phyloP scores from a whole-genome alignment of 2,113 vertebrate genomes.

The Progne subis region DNA sequence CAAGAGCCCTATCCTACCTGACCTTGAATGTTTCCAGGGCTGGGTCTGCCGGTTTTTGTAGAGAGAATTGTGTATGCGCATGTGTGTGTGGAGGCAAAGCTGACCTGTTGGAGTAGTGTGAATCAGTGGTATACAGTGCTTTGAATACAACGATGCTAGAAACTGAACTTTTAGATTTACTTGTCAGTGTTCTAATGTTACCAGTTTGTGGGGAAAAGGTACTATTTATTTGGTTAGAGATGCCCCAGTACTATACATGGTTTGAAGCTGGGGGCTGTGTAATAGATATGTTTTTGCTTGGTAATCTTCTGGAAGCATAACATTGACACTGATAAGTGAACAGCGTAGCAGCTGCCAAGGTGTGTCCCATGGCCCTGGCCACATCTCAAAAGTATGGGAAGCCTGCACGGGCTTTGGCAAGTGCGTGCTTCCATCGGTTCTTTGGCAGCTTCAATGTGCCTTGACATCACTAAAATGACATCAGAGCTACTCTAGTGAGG shows the following conservation, averaged over 20 bases:
- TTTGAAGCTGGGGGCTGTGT: neutral
- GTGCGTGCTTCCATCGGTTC: neutral
- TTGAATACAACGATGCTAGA: neutral
- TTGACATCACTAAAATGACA: neutral
- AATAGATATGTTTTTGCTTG: neutral
- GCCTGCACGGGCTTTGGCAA: neutral
- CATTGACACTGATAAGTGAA: neutral
- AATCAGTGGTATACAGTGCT: neutral
- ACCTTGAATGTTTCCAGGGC: neutral
- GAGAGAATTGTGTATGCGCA: neutral
- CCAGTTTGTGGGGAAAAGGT: neutral
- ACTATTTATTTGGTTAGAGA: neutral
- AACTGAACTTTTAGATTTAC: neutral
- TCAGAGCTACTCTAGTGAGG: neutral
- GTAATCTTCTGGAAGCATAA: neutral
- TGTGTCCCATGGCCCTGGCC: neutral
- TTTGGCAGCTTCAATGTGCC: fast-evolving
- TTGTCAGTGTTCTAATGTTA: neutral
- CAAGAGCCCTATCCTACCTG: neutral
- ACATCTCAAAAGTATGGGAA: neutral
- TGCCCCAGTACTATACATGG: neutral
- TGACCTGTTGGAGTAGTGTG: neutral
- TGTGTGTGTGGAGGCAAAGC: neutral
- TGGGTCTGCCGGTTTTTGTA: neutral
- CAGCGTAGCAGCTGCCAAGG: neutral